Evolutionary conservation across 2,797 vertebrate genomes (phyloP).

Genomic region (Coendou prehensilis): DNA sequence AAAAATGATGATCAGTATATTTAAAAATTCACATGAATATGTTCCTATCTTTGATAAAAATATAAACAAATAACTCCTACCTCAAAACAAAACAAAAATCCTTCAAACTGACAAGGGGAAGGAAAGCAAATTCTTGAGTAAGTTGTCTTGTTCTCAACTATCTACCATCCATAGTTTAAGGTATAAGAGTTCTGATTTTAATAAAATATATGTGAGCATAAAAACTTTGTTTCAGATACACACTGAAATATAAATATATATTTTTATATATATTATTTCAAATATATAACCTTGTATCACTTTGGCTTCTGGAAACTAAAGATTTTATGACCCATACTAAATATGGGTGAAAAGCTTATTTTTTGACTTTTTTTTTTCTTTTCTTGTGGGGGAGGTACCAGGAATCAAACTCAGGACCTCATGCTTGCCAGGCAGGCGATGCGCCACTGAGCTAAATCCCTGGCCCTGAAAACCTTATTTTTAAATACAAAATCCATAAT

Average conservation of each 20-base stretch:
- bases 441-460: too few relatives aligned
- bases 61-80: constrained; percentile 51
- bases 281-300: constrained; percentile 28
- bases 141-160: constrained; percentile 8
- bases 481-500: constrained; percentile 61
- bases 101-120: constrained; percentile 38
- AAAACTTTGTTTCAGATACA: constrained; percentile 38
- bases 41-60: constrained; percentile 33
- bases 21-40: background rate
- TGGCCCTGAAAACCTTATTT: background rate
- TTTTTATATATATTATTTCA: constrained; percentile 13
- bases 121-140: constrained; percentile 54
- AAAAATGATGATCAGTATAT: background rate
- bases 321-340: constrained; percentile 52
- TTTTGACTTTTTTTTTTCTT: background rate
- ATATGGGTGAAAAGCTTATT: background rate
- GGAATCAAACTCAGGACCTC: too few relatives aligned
- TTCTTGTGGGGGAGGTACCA: too few relatives aligned
- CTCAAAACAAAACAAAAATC: constrained; percentile 61
- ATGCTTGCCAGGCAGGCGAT: too few relatives aligned
- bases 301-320: constrained; percentile 31
- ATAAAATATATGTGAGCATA: constrained; percentile 27
- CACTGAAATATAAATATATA: constrained; percentile 47
- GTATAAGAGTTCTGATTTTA: constrained; percentile 47
- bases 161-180: background rate